phyloP scores from a whole-genome alignment of 2,797 vertebrate species.

The Alcedo atthis region DNA sequence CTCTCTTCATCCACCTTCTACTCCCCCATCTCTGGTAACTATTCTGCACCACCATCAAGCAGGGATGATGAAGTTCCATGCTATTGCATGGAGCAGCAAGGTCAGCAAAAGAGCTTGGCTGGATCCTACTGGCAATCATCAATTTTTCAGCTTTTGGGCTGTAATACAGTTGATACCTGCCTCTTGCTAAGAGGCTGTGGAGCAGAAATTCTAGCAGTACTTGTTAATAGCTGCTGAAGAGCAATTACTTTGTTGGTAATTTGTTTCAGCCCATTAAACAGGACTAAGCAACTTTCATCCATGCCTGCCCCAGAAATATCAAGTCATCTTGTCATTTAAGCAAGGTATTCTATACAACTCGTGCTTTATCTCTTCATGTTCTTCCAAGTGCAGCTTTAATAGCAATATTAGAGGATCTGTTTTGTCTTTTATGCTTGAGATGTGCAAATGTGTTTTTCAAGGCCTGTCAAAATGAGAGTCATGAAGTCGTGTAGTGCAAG shows the following conservation, averaged over 20 bases:
- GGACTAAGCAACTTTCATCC: not conserved
- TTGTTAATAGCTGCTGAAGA: not conserved
- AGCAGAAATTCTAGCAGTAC: not conserved
- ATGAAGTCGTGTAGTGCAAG: not conserved
- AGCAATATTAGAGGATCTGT: conserved; percentile 15
- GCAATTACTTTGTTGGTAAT: not conserved
- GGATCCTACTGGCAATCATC: not conserved
- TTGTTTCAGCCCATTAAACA: not conserved
- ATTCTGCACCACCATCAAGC: not conserved
- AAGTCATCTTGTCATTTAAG: conserved; percentile 13
- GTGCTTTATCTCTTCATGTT: conserved; percentile 12
- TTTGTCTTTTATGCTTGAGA: conserved; percentile 37
- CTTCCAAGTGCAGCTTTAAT: conserved; percentile 34
- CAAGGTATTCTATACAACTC: not conserved
- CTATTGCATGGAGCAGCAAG: not conserved
- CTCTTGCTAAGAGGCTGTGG: not conserved
- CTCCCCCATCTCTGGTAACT: not conserved
- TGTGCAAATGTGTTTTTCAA: conserved; percentile 25
- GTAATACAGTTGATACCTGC: not conserved
- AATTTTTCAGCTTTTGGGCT: not conserved
- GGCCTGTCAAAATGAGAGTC: conserved; percentile 38
- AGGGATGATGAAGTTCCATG: not conserved
- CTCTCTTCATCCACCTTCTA: not conserved
- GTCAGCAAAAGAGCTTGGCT: not conserved
- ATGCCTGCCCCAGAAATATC: conserved; percentile 44